Percentiles rank a stretch among this genome's conserved stretches.
Conservation (phyloP, 35 echinoderm and acorn worm species). For the Chiridota heheva region DNA sequence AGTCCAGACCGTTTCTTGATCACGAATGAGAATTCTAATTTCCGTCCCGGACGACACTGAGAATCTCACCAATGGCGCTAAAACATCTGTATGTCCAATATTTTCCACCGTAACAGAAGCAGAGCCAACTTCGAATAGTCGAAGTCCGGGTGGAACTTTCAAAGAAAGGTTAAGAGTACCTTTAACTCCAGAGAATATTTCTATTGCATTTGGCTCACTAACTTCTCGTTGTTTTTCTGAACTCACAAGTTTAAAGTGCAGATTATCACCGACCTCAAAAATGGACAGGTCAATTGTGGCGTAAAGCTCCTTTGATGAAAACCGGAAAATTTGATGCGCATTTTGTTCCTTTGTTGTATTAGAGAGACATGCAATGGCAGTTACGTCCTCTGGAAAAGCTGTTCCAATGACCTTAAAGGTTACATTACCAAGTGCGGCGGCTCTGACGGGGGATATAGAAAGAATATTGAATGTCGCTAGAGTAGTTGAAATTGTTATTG, state of each 20-base stretch:
- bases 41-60: not conserved
- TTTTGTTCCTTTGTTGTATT: not conserved
- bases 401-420: constrained; percentile 49
- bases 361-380: not conserved
- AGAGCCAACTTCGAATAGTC: not conserved
- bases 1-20: not conserved
- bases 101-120: constrained; percentile 4
- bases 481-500: constrained; percentile 23
- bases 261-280: not conserved
- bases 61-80: not conserved
- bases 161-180: not conserved
- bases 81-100: constrained; percentile 27
- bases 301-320: constrained; percentile 49
- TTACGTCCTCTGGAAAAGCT: constrained; percentile 46
- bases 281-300: constrained; percentile 42
- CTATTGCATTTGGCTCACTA: not conserved
- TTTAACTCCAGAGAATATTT: not conserved
- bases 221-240: no score
- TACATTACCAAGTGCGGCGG: constrained; percentile 37
- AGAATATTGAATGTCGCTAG: constrained; percentile 51
- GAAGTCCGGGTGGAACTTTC: constrained; percentile 3
- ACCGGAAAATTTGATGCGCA: constrained; percentile 36
- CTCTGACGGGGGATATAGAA: constrained; percentile 23
- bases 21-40: not conserved
- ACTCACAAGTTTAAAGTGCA: no score